Evolutionary conservation across 2,797 vertebrate genomes (phyloP), one percentile per base, ranked within the genome.

Genomic region (Trachops cirrhosus): DNA sequence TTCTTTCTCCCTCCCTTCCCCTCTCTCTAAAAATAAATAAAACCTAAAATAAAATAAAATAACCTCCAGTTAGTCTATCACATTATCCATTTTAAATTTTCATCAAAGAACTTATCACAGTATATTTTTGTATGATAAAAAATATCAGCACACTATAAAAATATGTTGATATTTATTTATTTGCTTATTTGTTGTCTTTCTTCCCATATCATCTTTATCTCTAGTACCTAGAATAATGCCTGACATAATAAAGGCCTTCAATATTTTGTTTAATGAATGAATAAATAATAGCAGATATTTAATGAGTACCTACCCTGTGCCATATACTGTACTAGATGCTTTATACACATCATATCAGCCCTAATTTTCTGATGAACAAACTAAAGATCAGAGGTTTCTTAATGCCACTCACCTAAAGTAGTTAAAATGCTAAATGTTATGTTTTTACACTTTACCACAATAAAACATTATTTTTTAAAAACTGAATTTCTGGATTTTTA

Each of bases 151-250:
- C 57, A 59, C 57, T 59, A 59, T 59, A 59, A 59, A 59, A 59
- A 59, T 59, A 59, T 59, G 57, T 75, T 86, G 48, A 41, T 44
- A 67, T 59, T 91, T 44, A 75, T 73, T 78, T 44, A 62, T 74
- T 93, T 86, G 26, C 64, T 93, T 93, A 59, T 82, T 93, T 91
- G n/a, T 68, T 86, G 24, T 68, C 39, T 54, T 4, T 57, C 57
- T 82, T 67, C 77, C 48, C 32, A 78, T 6, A 84, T 26, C 46
- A 78, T 48, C 39, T 68, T 19, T 87, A 91, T 54, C 59, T 93
- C 37, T 64, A 91, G 26, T 19, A 80, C 77, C 37, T 54, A 77
- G 52, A n/a, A 54, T 54, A 91, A n/a, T 32, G 5, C 16, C 52
- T 94, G 88, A 62, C 62, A 93, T 8, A 86, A 8, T 77, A 46